phyloP scores from a whole-genome alignment of 2,888 invertebrate species.

The Idaea aversata region DNA sequence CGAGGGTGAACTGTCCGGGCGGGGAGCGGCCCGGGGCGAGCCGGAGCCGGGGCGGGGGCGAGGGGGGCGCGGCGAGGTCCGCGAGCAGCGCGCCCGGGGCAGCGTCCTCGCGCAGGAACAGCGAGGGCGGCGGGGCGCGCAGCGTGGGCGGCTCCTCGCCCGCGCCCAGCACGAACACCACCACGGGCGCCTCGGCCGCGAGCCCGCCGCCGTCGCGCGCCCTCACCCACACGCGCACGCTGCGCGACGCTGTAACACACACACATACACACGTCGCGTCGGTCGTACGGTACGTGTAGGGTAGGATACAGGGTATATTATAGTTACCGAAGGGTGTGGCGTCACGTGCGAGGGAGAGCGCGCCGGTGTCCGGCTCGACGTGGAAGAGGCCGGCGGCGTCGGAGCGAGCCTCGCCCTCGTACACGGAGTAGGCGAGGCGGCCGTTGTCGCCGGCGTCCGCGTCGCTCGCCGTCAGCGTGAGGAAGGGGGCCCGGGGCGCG shows the following conservation, averaged over 20 bases:
- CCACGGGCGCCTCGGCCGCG: conserved; percentile 90
- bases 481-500: conserved; percentile 55
- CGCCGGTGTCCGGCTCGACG: conserved; percentile 87
- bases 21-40: conserved; percentile 68
- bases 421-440: conserved; percentile 87
- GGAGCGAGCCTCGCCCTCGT: conserved; percentile 78
- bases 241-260: conserved; percentile 82
- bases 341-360: conserved; percentile 83
- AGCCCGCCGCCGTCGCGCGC: conserved; percentile 92
- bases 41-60: conserved; percentile 32
- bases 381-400: conserved; percentile 85
- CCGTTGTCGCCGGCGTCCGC: conserved; percentile 87
- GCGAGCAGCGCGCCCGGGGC: conserved; percentile 69
- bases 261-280: background rate
- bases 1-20: conserved; percentile 85
- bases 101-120: conserved; percentile 89
- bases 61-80: conserved; percentile 41
- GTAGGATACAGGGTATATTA: too few relatives aligned
- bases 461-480: conserved; percentile 83
- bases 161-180: conserved; percentile 87
- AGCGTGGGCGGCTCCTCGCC: conserved; percentile 87
- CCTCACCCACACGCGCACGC: conserved; percentile 93
- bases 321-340: conserved; percentile 74
- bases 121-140: conserved; percentile 86
- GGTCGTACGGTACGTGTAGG: background rate